Base-by-base conservation (phyloP, 2,113 vertebrate species). In the Gila orcuttii region DNA sequence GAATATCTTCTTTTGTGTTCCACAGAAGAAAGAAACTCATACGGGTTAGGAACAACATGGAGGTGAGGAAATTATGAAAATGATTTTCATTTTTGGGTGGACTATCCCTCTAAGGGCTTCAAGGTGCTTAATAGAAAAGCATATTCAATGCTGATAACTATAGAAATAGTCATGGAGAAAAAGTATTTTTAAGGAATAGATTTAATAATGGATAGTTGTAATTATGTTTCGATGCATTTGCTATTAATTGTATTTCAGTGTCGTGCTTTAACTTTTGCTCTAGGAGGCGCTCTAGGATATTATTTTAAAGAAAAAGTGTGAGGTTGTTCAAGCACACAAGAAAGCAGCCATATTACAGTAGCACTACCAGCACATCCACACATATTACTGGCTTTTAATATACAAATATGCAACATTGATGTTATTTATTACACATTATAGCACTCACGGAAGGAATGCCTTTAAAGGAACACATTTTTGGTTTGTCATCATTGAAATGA, bases 281-380 rank as follows among this genome's bases (percentile, higher is more conserved):
- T 68, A 62, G 64, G 80, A 17, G 86, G 79, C 55, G 75, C 79
- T 87, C 52, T 74, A 75, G 80, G 52, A 78, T 79, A 78, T 83
- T 66, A 3, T n/a, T 74, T 74, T 74, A 25, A 74, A 74, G 25
- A 47, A 25, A 74, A 25, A 74, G 2, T 47, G 33, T 39, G 33
- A 39, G 1, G 17, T 9, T 36, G 31, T n/a, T 6, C 11, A 45
- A 73, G 39, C 39, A 39, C 69, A 15, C 12, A 6, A 47, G 39
- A 45, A 28, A 5, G 23, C 10, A 25, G 42, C 8, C 42, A 25
- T 17, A 47, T 25, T 25, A 47, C 71, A 47, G 42, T 15, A 47
- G 23, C 71, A 47, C 23, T 25, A 25, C 42, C 42, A 74, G 60
- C 9, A 28, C 60, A 62, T 62, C n/a, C 10, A 25, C 71, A 74